A percentile compares a stretch with the other conserved stretches of the same genome.
Conservation (phyloP, 2,888 invertebrate species). For the Ganaspis brasiliensis region DNA sequence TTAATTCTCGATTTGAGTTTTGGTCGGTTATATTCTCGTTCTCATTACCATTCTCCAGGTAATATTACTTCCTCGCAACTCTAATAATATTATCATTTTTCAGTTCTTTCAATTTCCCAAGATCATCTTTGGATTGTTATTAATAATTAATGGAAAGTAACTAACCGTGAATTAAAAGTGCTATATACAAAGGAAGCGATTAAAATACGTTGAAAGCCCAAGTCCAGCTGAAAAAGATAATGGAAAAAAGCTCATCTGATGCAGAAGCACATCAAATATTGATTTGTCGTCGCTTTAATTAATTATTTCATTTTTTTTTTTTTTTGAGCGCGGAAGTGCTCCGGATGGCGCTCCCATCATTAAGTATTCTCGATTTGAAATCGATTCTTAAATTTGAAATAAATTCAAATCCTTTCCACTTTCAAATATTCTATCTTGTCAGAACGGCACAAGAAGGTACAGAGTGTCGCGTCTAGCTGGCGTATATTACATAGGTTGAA, state of each 20-base stretch:
- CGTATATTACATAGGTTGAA: conserved; percentile 39
- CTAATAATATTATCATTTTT: too few relatives aligned
- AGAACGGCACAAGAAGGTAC: conserved; percentile 1
- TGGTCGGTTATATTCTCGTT: too few relatives aligned
- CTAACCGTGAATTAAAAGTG: not conserved
- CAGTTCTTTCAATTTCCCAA: too few relatives aligned
- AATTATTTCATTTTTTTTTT: conserved; percentile 2
- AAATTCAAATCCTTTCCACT: conserved; percentile 16
- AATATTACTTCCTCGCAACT: too few relatives aligned
- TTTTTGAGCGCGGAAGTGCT: not conserved
- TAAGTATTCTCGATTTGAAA: conserved; percentile 15
- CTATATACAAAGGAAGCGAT: too few relatives aligned
- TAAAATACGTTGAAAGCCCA: too few relatives aligned
- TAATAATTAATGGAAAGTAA: too few relatives aligned
- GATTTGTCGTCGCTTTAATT: conserved; percentile 14
- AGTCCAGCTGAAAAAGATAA: not conserved
- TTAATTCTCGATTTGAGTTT: too few relatives aligned
- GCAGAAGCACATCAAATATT: conserved; percentile 2
- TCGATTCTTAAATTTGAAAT: conserved; percentile 10
- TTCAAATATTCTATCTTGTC: conserved; percentile 15
- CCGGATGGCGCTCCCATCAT: not conserved
- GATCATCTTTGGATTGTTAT: too few relatives aligned
- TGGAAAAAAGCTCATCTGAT: not conserved
- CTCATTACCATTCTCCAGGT: too few relatives aligned
- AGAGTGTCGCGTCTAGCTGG: conserved; percentile 9